A percentile compares a stretch with the other conserved stretches of the same genome.
Evolutionary conservation across 2,888 invertebrate genomes (phyloP).

Genomic region (Melanchra persicariae): DNA sequence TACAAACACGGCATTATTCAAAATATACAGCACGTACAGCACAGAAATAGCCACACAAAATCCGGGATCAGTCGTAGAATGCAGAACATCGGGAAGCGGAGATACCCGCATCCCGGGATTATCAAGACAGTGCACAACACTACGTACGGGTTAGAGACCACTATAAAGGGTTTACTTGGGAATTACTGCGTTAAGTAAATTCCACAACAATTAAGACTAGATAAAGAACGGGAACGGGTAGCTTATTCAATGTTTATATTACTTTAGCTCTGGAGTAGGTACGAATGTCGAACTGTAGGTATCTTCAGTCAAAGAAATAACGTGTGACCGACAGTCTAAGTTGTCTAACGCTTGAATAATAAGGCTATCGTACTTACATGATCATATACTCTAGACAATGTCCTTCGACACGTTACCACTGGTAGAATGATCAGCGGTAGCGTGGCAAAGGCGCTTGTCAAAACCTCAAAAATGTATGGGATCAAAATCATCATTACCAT

Average conservation of each 20-base stretch:
- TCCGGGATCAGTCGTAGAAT: slow-evolving; percentile 49
- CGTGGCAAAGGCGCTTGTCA: too few relatives aligned
- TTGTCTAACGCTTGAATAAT: not conserved
- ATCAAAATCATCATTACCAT: too few relatives aligned
- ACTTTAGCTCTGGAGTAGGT: slow-evolving; percentile 17
- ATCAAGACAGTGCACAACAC: slow-evolving; percentile 59
- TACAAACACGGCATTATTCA: slow-evolving; percentile 23
- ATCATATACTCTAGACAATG: too few relatives aligned
- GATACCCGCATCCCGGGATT: slow-evolving; percentile 59
- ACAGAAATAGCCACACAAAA: slow-evolving; percentile 47
- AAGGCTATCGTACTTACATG: not conserved
- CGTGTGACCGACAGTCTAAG: too few relatives aligned
- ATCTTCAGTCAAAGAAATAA: not conserved
- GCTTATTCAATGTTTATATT: slow-evolving; percentile 46
- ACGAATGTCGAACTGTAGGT: not conserved
- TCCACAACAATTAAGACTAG: slow-evolving; percentile 46
- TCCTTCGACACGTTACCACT: too few relatives aligned
- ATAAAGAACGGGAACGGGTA: slow-evolving; percentile 50
- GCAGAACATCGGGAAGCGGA: slow-evolving; percentile 56
- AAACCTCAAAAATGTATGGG: too few relatives aligned
- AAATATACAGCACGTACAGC: slow-evolving; percentile 12
- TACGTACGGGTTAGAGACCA: slow-evolving; percentile 56
- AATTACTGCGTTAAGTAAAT: slow-evolving; percentile 62
- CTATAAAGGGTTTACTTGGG: slow-evolving; percentile 57
- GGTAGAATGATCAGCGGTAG: too few relatives aligned